Percentiles rank a stretch among this genome's conserved stretches.
These are phyloP conservation scores for Pseudopodoces humilis DNA, from an alignment of 2,113 vertebrate species.

Conservation along the genomic window DNA sequence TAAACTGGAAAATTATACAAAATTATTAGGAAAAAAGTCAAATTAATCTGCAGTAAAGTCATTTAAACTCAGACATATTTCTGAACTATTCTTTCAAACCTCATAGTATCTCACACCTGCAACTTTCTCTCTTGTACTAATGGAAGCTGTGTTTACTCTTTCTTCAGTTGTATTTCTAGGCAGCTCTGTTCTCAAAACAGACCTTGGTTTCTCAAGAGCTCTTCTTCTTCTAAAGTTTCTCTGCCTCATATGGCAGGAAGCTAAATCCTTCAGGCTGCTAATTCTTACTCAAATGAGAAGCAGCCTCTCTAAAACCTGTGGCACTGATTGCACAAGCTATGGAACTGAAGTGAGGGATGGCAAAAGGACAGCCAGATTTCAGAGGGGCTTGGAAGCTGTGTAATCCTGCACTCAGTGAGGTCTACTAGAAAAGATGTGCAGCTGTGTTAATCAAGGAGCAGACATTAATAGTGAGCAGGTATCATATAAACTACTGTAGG, in stretches of 20 bases:
- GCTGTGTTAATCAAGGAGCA: not conserved
- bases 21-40: not conserved
- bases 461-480: not conserved
- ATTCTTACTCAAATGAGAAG: not conserved
- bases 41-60: not conserved
- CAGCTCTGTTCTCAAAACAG: not conserved
- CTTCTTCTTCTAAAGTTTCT: not conserved
- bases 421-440: not conserved
- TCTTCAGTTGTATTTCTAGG: not conserved
- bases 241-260: not conserved
- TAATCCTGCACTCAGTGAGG: not conserved
- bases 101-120: accelerated
- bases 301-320: not conserved
- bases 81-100: not conserved
- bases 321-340: not conserved
- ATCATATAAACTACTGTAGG: not conserved
- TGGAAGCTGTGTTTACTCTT: not conserved
- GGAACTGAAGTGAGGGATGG: accelerated
- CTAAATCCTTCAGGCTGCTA: not conserved
- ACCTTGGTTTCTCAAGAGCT: not conserved
- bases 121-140: not conserved
- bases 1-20: not conserved
- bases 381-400: not conserved
- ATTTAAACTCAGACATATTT: not conserved
- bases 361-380: not conserved